Evolutionary conservation across 2,797 vertebrate species (phyloP).

Genomic region (Lutjanus campechanus): DNA sequence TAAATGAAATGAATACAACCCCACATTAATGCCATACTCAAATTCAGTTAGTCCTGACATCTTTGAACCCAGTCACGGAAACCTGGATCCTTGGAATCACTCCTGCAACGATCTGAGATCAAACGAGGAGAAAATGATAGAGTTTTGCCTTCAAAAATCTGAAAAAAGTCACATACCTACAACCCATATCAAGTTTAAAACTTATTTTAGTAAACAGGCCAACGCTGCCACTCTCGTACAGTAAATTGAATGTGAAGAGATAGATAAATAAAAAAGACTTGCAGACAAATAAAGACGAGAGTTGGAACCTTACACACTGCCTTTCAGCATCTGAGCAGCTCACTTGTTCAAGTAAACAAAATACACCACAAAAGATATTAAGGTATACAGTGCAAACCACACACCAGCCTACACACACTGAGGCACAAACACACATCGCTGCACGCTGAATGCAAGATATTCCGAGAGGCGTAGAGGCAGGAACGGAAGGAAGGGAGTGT

Average conservation of each 20-base stretch:
- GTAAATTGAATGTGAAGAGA: slow-evolving; percentile 49
- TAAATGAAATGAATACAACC: too few relatives aligned
- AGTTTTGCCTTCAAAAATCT: slow-evolving; percentile 13
- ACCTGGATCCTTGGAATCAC: slow-evolving; percentile 10
- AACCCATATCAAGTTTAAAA: slow-evolving; percentile 40
- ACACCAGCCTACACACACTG: slow-evolving; percentile 49
- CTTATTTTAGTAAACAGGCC: slow-evolving; percentile 54
- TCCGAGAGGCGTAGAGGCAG: slow-evolving; percentile 60
- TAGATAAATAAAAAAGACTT: slow-evolving; percentile 32
- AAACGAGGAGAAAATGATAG: slow-evolving; percentile 1
- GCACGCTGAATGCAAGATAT: slow-evolving; percentile 63
- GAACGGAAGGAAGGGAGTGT: slow-evolving; percentile 63
- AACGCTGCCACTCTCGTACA: slow-evolving; percentile 18
- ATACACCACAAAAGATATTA: slow-evolving; percentile 61
- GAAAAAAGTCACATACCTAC: slow-evolving; percentile 7
- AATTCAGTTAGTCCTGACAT: too few relatives aligned
- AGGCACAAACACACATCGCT: slow-evolving; percentile 52
- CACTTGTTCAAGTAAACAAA: slow-evolving; percentile 70
- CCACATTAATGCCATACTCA: too few relatives aligned
- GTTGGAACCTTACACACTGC: slow-evolving; percentile 41
- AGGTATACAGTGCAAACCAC: slow-evolving; percentile 60
- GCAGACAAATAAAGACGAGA: slow-evolving; percentile 54
- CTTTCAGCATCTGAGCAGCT: slow-evolving; percentile 57
- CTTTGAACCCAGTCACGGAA: not conserved
- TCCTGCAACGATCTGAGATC: slow-evolving; percentile 20